Percentiles rank a stretch among this genome's conserved stretches.
Evolutionary conservation across 2,113 vertebrate species (phyloP).

Genomic region (Nothocercus nigrocapillus): DNA sequence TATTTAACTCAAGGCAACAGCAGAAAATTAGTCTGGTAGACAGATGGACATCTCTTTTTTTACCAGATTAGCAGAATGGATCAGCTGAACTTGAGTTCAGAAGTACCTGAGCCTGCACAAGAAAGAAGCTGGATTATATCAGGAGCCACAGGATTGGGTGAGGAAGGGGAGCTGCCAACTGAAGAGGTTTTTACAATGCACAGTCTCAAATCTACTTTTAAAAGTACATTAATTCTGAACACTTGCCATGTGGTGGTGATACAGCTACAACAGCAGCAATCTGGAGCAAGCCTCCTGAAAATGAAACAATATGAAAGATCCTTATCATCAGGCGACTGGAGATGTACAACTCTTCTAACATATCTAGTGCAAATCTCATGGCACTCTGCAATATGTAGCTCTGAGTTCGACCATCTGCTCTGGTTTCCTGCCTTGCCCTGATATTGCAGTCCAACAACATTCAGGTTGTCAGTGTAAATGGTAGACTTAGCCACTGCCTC

Average conservation of each 20-base stretch:
- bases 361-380: neutral
- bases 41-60: too few relatives aligned
- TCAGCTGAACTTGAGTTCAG: too few relatives aligned
- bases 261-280: neutral
- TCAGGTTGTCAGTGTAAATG: neutral
- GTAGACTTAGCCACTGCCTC: neutral
- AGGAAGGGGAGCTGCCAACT: neutral
- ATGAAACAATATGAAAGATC: neutral
- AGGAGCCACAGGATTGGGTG: neutral
- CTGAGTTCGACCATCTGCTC: neutral
- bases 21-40: too few relatives aligned
- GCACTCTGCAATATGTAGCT: neutral
- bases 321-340: neutral
- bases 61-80: too few relatives aligned
- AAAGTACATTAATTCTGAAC: neutral
- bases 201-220: neutral
- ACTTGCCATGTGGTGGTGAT: neutral
- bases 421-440: neutral
- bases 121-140: too few relatives aligned
- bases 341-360: neutral
- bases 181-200: neutral
- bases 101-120: too few relatives aligned
- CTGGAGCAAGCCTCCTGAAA: neutral
- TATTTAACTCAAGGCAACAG: neutral
- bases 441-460: neutral